Evolutionary conservation across 2,797 vertebrate genomes (phyloP).

Genomic region (Takifugu rubripes): DNA sequence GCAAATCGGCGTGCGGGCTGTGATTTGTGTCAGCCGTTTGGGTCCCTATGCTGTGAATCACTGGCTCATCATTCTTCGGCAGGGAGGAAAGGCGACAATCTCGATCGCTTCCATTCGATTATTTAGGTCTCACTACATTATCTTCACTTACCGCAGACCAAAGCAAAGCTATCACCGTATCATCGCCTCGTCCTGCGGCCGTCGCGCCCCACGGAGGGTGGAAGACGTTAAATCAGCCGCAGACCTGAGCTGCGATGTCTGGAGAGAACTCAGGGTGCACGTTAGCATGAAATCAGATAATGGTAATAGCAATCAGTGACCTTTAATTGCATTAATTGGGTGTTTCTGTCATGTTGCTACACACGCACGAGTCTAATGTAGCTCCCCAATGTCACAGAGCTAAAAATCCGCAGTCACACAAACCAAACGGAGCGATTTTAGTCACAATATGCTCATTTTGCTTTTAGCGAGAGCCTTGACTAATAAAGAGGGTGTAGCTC

Average conservation of each 20-base stretch:
- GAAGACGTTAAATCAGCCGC: no score
- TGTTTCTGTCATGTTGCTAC: no score
- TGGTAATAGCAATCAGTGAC: no score
- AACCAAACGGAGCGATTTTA: conserved; percentile 3
- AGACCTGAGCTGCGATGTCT: no score
- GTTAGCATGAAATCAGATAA: no score
- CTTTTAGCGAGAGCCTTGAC: conserved; percentile 20
- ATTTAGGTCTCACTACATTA: conserved; percentile 15
- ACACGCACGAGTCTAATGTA: no score
- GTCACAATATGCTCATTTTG: not conserved
- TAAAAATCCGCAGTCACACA: not conserved
- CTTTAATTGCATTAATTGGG: no score
- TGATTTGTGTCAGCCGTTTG: conserved; percentile 36
- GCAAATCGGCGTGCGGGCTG: conserved; percentile 30
- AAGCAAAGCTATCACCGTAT: not conserved
- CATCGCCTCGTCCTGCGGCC: not conserved
- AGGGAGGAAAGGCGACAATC: conserved; percentile 2
- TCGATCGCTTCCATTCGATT: conserved; percentile 5
- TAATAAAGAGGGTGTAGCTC: conserved; percentile 42
- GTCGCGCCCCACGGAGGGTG: no score
- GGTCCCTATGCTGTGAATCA: conserved; percentile 27
- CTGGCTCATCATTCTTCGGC: conserved; percentile 22
- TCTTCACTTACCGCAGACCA: not conserved
- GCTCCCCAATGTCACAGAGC: no score
- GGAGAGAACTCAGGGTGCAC: no score